A percentile compares a stretch with the other conserved stretches of the same genome.
These are phyloP conservation scores for Nemurella pictetii DNA, from an alignment of 2,888 invertebrate genomes.

Conservation along the genomic window DNA sequence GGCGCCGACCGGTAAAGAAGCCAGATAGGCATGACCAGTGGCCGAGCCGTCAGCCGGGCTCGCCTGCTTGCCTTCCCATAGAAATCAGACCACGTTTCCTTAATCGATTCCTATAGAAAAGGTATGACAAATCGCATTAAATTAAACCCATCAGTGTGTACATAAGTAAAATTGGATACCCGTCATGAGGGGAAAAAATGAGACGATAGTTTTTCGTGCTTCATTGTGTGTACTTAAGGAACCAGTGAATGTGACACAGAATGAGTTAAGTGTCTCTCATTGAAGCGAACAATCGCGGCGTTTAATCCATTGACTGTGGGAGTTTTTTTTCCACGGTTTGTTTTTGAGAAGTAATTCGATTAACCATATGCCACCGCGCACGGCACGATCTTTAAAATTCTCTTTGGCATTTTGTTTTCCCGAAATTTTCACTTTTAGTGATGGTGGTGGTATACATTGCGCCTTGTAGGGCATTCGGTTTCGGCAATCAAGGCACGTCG, in stretches of 20 bases:
- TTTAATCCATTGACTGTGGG: neutral
- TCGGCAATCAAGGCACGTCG: constrained; percentile 5
- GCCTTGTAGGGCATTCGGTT: neutral
- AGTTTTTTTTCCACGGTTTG: neutral
- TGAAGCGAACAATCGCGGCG: neutral
- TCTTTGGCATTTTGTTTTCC: neutral
- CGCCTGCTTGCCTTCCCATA: constrained; percentile 20
- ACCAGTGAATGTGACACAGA: neutral
- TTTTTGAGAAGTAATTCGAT: neutral
- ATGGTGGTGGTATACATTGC: neutral
- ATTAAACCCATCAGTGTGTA: constrained; percentile 23
- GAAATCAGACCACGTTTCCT: constrained; percentile 30
- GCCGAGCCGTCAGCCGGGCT: neutral
- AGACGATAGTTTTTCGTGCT: neutral
- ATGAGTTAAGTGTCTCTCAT: neutral
- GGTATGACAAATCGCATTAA: constrained; percentile 26
- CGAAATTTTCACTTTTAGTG: neutral
- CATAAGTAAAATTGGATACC: constrained; percentile 17
- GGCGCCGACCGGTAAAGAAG: constrained; percentile 1
- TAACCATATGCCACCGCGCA: neutral
- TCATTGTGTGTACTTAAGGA: neutral
- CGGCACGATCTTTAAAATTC: neutral
- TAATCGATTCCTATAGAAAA: constrained; percentile 31
- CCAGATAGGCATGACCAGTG: neutral
- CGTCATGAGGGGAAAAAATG: constrained; percentile 21